A percentile compares a stretch with the other conserved stretches of the same genome.
Evolutionary conservation across 1,140 invertebrate species (phyloP).

Genomic region (Neodiprion pinetum): DNA sequence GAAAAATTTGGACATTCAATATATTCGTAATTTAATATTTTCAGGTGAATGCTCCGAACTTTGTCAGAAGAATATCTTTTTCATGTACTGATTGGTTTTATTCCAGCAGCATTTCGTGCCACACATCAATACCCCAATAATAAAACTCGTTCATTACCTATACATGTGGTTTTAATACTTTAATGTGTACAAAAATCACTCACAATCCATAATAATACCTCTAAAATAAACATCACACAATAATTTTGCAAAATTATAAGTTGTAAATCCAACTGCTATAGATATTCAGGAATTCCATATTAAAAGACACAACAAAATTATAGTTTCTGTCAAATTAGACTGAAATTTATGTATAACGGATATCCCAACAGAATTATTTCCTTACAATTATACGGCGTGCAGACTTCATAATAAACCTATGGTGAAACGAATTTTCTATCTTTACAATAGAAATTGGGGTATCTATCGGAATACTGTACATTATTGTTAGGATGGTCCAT

Average conservation of each 20-base stretch:
- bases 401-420: not conserved
- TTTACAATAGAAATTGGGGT: not conserved
- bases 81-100: not conserved
- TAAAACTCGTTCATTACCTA: too few species aligned
- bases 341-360: too few species aligned
- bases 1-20: conserved; percentile 15
- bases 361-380: not conserved
- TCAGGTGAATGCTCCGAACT: conserved; percentile 3
- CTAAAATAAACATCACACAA: not conserved
- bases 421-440: not conserved
- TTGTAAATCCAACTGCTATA: not conserved
- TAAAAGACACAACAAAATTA: not conserved
- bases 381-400: not conserved
- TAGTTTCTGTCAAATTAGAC: not conserved
- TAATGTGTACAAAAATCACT: too few species aligned
- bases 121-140: too few species aligned
- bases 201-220: too few species aligned
- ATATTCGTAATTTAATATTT: not conserved
- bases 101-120: too few species aligned
- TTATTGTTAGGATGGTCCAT: not conserved
- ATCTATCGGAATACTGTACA: not conserved
- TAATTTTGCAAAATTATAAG: not conserved
- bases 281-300: not conserved
- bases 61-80: not conserved
- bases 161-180: too few species aligned